Evolutionary conservation across 2,888 invertebrate genomes (phyloP), one percentile per base, ranked within the genome.

Genomic region (Tetramorium bicarinatum): DNA sequence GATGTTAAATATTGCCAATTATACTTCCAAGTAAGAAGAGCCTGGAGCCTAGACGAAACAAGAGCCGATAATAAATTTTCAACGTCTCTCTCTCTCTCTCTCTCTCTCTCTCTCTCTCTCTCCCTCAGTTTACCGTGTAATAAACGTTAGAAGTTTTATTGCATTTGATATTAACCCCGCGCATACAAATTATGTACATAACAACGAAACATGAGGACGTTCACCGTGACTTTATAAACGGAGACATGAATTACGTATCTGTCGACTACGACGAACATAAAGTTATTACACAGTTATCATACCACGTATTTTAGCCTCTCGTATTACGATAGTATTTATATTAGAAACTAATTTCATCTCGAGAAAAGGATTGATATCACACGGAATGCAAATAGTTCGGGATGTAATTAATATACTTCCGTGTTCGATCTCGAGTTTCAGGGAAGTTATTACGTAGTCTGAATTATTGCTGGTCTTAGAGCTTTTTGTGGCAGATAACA

Each of bases 111-210:
- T 3, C 13, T 54, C 8, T 9, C 52, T 1, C n/a, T 52, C n/a
- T 9, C 49, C 6, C 18, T 25, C 29, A n/a, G 29, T 29, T 72
- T 25, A 38, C 34, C 15, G 29, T 69, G 18, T 44, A 47, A 59
- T 56, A 71, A 56, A 25, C 54, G 41, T 44, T 67, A 41, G n/a
- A 54, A 77, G 41, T 67, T 66, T 77, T 54, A 67, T 54, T 67
- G 25, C 47, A 49, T 47, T 67, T 41, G 29, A 54, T 66, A 66
- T 54, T 54, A 77, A 67, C 41, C n/a, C 18, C 41, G 21, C 59
- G 15, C 25, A 18, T 29, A 47, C 41, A 18, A n/a, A 75, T 62
- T 75, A 62, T 62, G 15, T 44, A 74, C 21, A 25, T 25, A 54
- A 67, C n/a, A 67, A 77, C 4, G 67, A 64, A 76, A 76, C 21